Evolutionary conservation across 2,113 vertebrate genomes (phyloP).

Genomic region (Rhineura floridana): DNA sequence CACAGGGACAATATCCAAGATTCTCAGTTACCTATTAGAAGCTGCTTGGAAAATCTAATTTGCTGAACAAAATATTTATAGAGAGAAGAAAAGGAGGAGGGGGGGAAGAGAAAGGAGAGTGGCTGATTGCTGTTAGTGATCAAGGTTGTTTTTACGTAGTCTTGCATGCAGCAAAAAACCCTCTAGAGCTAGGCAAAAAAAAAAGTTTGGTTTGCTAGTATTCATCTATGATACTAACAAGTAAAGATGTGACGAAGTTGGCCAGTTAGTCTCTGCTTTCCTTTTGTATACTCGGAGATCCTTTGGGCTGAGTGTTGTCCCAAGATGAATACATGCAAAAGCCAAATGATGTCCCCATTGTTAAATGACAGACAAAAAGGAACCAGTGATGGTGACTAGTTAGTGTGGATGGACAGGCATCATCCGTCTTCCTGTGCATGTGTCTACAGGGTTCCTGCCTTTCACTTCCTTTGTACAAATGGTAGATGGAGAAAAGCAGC

Average conservation of each 20-base stretch:
- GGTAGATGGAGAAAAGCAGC: not conserved
- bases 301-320: not conserved
- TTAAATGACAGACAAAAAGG: not conserved
- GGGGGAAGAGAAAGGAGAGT: not conserved
- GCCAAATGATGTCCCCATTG: not conserved
- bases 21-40: no score
- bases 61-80: no score
- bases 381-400: not conserved
- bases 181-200: constrained; percentile 27
- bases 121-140: constrained; percentile 25
- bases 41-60: no score
- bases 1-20: no score
- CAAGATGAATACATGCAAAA: not conserved
- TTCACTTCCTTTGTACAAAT: not conserved
- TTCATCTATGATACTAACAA: constrained; percentile 16
- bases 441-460: not conserved
- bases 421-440: not conserved
- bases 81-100: not conserved
- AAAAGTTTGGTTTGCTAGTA: constrained; percentile 37
- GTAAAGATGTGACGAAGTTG: constrained; percentile 33
- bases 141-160: constrained; percentile 10
- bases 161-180: no score
- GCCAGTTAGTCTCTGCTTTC: not conserved
- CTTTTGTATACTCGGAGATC: constrained; percentile 5
- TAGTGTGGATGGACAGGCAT: no score